A percentile compares a stretch with the other conserved stretches of the same genome.
Conservation (phyloP, 1,140 invertebrate genomes). For the Mya arenaria region DNA sequence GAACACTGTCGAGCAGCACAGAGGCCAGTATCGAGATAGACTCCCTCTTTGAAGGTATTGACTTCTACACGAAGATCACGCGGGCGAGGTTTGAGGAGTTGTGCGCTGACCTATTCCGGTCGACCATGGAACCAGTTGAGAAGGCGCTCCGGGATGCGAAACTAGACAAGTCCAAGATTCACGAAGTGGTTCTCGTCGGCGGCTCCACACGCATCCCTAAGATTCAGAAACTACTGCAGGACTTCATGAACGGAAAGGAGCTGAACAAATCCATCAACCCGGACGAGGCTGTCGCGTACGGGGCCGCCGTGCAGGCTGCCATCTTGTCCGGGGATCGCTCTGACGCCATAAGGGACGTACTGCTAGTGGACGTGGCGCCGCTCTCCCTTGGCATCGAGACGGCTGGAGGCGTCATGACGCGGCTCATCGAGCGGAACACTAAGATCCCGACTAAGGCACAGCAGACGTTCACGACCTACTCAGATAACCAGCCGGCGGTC, state of each 20-base stretch:
- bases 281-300: constrained; percentile 93
- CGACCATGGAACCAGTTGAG: constrained; percentile 96
- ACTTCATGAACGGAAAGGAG: constrained; percentile 95
- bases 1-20: constrained; percentile 95
- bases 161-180: constrained; percentile 94
- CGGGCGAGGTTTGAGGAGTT: constrained; percentile 88
- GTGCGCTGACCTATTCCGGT: constrained; percentile 92
- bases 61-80: constrained; percentile 97
- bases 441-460: constrained; percentile 77
- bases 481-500: constrained; percentile 89
- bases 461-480: constrained; percentile 78
- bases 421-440: constrained; percentile 74
- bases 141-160: constrained; percentile 96
- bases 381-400: constrained; percentile 82
- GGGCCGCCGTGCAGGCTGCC: constrained; percentile 84
- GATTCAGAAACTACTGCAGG: constrained; percentile 95
- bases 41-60: constrained; percentile 96
- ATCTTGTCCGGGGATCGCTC: constrained; percentile 75
- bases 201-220: constrained; percentile 99
- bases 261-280: constrained; percentile 93
- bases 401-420: constrained; percentile 85
- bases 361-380: constrained; percentile 78
- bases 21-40: constrained; percentile 91
- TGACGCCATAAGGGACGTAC: constrained; percentile 74
- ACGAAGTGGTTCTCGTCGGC: constrained; percentile 98